Percentiles rank a stretch among this genome's conserved stretches.
phyloP scores from a whole-genome alignment of 2,113 vertebrate genomes.

The Cyprinodon variegatus region DNA sequence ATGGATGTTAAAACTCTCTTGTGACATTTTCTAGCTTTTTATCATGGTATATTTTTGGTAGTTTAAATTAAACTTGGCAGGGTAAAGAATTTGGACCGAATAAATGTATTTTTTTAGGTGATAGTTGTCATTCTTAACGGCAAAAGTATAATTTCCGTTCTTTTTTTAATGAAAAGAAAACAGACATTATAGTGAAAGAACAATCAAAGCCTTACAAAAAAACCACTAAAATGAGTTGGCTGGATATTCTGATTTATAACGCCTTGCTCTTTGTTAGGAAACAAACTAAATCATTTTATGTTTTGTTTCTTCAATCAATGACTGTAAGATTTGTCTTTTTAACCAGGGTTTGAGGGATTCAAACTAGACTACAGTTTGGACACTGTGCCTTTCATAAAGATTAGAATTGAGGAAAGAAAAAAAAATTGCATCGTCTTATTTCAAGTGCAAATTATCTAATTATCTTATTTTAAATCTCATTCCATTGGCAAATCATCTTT shows the following conservation, averaged over 20 bases:
- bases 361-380: constrained; percentile 91
- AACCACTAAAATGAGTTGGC: constrained; percentile 76
- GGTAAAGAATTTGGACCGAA: constrained; percentile 46
- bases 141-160: constrained; percentile 66
- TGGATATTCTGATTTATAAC: constrained; percentile 75
- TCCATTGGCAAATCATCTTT: too few relatives aligned
- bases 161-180: constrained; percentile 58
- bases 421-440: too few relatives aligned
- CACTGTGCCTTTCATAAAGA: constrained; percentile 88
- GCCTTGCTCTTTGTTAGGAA: constrained; percentile 88
- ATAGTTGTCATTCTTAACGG: constrained; percentile 78
- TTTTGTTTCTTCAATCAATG: constrained; percentile 93
- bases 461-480: too few relatives aligned
- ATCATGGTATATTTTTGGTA: constrained; percentile 87
- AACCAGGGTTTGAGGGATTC: constrained; percentile 86
- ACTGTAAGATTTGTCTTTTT: constrained; percentile 89
- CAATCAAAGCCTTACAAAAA: constrained; percentile 84
- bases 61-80: constrained; percentile 66
- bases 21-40: constrained; percentile 89
- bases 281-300: constrained; percentile 93
- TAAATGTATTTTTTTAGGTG: constrained; percentile 49
- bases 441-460: too few relatives aligned
- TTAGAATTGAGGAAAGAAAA: too few relatives aligned
- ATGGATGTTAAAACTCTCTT: constrained; percentile 88
- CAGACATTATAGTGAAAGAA: constrained; percentile 79